A percentile compares a stretch with the other conserved stretches of the same genome.
phyloP scores from a whole-genome alignment of 2,888 invertebrate genomes.

The Eudemis profundana region DNA sequence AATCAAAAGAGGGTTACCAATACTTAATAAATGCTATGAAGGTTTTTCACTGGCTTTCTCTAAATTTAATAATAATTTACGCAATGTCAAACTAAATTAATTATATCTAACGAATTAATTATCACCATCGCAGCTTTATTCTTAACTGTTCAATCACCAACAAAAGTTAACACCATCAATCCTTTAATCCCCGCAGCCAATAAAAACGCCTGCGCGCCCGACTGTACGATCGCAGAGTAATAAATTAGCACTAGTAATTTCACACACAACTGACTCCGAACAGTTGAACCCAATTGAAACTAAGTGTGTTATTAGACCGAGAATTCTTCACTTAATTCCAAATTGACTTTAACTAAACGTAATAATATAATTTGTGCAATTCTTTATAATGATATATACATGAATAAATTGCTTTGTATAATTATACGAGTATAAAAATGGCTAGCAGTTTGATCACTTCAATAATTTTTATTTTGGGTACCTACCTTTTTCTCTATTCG shows the following conservation, averaged over 20 bases:
- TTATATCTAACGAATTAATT: neutral
- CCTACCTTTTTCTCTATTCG: too few relatives aligned
- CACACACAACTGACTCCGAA: constrained; percentile 39
- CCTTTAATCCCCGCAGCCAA: constrained; percentile 3
- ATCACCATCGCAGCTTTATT: neutral
- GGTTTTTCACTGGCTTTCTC: too few relatives aligned
- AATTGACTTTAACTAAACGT: neutral
- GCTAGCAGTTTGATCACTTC: too few relatives aligned
- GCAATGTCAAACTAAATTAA: too few relatives aligned
- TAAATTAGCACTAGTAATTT: constrained; percentile 41
- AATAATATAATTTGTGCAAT: neutral
- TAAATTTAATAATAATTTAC: too few relatives aligned
- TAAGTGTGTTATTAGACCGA: constrained; percentile 31
- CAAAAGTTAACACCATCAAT: constrained; percentile 19
- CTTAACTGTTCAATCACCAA: constrained; percentile 6
- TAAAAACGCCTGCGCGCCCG: constrained; percentile 9
- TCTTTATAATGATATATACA: too few relatives aligned
- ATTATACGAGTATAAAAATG: too few relatives aligned
- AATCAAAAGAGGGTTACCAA: too few relatives aligned
- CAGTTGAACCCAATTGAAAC: constrained; percentile 37
- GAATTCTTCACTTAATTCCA: constrained; percentile 9
- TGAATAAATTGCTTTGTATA: too few relatives aligned
- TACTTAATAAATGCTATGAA: too few relatives aligned
- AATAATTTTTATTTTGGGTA: too few relatives aligned
- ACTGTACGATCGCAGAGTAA: constrained; percentile 25